A percentile compares a stretch with the other conserved stretches of the same genome.
These are phyloP conservation scores for Arrhamphus sclerolepis DNA, from an alignment of 2,797 vertebrate genomes.

Conservation along the genomic window DNA sequence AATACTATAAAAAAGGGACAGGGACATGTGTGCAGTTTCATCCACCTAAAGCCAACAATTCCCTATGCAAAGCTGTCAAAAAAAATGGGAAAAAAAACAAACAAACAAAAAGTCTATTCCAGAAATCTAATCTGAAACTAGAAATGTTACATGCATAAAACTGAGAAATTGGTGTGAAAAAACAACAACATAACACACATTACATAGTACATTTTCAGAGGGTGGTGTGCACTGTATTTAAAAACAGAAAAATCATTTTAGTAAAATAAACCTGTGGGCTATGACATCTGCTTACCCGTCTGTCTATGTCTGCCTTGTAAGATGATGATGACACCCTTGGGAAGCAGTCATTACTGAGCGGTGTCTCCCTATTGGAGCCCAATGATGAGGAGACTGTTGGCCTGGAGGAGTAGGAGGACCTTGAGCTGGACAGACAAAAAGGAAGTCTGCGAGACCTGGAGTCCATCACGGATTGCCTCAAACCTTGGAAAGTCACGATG, in stretches of 20 bases:
- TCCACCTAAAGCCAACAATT: background rate
- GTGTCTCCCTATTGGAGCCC: conserved; percentile 76
- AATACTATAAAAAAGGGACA: background rate
- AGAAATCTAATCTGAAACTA: no score
- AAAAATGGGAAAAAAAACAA: no score
- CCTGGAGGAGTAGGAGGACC: conserved; percentile 71
- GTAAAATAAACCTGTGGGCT: background rate
- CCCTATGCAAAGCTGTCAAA: background rate
- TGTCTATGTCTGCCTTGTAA: conserved; percentile 86
- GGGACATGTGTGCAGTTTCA: background rate
- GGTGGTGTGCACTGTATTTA: no score
- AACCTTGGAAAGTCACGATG: conserved; percentile 38
- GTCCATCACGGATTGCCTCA: conserved; percentile 86
- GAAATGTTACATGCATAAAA: no score
- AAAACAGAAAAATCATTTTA: background rate
- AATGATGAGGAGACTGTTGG: conserved; percentile 69
- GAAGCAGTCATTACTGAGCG: conserved; percentile 83
- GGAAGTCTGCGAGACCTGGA: conserved; percentile 93
- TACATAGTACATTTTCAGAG: no score
- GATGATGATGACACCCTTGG: conserved; percentile 80
- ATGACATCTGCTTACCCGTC: conserved; percentile 82
- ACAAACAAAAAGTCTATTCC: no score
- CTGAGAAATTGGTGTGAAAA: no score
- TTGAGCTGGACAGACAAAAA: conserved; percentile 85
- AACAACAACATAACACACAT: no score